Conservation (phyloP, 2,113 vertebrate genomes). For the Melanerpes formicivorus region DNA sequence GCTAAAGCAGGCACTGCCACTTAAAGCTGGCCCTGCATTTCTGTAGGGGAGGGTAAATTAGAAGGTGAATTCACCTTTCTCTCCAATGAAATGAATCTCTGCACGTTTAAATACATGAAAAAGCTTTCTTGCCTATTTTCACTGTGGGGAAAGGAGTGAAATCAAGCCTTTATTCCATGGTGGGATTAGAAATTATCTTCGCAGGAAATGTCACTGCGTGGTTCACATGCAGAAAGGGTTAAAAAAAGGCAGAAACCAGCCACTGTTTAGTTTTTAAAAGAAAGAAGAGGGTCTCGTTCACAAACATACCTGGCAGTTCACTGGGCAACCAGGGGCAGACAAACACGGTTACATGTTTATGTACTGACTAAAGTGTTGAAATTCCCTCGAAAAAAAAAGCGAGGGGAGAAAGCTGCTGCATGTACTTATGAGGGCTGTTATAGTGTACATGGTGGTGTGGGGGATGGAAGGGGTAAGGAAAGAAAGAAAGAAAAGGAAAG, state of each 20-base stretch:
- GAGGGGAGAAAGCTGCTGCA: neutral
- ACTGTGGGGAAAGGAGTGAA: neutral
- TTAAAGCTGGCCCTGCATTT: accelerated
- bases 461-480: neutral
- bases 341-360: neutral
- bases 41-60: accelerated
- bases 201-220: neutral
- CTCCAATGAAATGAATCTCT: neutral
- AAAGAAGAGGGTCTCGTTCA: neutral
- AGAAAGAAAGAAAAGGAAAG: neutral
- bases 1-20: neutral
- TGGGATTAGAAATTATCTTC: neutral
- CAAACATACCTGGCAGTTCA: neutral
- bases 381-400: neutral
- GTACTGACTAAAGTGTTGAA: neutral
- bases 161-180: neutral
- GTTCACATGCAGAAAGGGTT: neutral
- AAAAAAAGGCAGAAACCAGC: neutral
- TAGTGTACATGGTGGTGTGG: neutral
- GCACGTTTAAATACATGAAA: neutral
- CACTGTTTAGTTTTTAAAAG: neutral
- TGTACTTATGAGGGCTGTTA: neutral
- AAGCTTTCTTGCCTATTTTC: neutral
- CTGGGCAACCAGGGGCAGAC: neutral
- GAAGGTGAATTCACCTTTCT: neutral